Evolutionary conservation across 2,888 invertebrate genomes (phyloP).

Genomic region (Drosophila neotestacea): DNA sequence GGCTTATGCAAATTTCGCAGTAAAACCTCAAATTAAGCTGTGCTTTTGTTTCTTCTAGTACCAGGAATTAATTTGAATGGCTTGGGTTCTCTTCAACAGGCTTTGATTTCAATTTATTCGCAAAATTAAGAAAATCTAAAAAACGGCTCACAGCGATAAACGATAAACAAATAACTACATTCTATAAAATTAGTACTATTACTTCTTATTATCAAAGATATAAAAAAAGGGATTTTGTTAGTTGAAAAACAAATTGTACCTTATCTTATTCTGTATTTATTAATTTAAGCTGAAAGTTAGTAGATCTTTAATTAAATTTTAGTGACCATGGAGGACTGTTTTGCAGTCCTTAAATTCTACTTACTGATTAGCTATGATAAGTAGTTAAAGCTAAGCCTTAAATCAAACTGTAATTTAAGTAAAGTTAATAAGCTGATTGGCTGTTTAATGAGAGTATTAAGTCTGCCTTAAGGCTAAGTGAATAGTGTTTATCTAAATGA

Average conservation of each 20-base stretch:
- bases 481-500: slow-evolving; percentile 31
- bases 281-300: too few relatives aligned
- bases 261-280: too few relatives aligned
- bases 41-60: neutral
- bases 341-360: too few relatives aligned
- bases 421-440: slow-evolving; percentile 10
- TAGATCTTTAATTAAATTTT: too few relatives aligned
- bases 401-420: slow-evolving; percentile 1
- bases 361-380: neutral
- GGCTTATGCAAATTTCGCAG: neutral
- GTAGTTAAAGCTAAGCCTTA: neutral
- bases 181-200: too few relatives aligned
- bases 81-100: neutral
- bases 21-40: neutral
- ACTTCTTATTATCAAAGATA: too few relatives aligned
- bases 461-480: neutral
- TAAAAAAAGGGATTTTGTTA: too few relatives aligned
- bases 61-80: neutral
- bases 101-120: neutral
- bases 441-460: slow-evolving; percentile 21
- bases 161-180: too few relatives aligned
- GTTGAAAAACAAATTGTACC: too few relatives aligned
- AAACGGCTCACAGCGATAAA: neutral
- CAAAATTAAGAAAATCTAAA: neutral
- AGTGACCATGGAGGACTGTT: too few relatives aligned